These are phyloP conservation scores for Antheraea yamamai DNA, from an alignment of 2,888 invertebrate species.

Conservation along the genomic window DNA sequence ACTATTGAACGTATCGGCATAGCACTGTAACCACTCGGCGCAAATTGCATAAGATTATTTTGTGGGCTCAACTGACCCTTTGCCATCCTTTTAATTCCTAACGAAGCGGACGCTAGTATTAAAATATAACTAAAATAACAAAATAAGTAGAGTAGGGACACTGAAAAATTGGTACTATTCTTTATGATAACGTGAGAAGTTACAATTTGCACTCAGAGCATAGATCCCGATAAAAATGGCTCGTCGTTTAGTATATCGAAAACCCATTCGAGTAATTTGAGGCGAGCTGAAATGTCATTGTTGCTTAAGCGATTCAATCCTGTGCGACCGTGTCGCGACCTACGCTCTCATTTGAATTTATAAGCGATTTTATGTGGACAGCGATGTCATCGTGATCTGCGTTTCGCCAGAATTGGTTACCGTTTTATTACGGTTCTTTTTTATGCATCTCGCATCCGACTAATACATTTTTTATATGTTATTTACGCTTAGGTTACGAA, in stretches of 20 bases:
- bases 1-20: too few species aligned
- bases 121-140: background rate
- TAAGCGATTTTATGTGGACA: conserved; percentile 56
- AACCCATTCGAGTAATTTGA: conserved; percentile 75
- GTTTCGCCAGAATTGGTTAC: conserved; percentile 13
- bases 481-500: background rate
- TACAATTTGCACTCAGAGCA: conserved; percentile 52
- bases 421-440: conserved; percentile 3
- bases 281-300: conserved; percentile 70
- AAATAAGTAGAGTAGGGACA: background rate
- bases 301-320: conserved; percentile 75
- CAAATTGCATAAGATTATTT: too few species aligned
- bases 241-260: conserved; percentile 70
- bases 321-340: conserved; percentile 57
- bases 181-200: conserved; percentile 40
- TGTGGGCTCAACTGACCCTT: too few species aligned
- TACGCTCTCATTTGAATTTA: conserved; percentile 65
- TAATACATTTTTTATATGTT: background rate
- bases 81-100: too few species aligned
- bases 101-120: too few species aligned
- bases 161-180: conserved; percentile 31
- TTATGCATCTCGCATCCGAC: background rate
- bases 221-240: conserved; percentile 60
- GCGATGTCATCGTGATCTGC: conserved; percentile 37
- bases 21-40: too few species aligned